Conservation (phyloP, 2,113 vertebrate genomes). For the Potamarius usumacintae region DNA sequence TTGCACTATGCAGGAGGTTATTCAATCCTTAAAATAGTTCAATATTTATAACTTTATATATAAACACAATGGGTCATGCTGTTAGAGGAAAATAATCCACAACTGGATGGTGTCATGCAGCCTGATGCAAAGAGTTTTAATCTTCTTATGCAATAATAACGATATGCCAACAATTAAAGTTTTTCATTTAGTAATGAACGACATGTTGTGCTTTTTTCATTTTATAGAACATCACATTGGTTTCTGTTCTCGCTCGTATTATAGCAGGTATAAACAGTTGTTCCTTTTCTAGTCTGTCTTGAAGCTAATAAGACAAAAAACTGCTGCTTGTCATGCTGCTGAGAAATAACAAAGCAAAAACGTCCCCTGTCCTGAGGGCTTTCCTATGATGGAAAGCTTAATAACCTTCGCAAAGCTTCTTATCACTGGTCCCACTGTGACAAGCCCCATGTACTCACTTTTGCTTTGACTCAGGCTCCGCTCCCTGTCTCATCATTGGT, state of each 20-base stretch:
- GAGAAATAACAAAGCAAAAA: neutral
- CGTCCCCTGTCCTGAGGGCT: neutral
- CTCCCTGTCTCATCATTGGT: neutral
- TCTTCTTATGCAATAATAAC: neutral
- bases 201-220: neutral
- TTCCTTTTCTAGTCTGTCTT: neutral
- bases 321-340: neutral
- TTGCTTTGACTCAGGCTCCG: neutral
- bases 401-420: neutral
- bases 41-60: neutral
- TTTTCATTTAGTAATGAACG: neutral
- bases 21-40: neutral
- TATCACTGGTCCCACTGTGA: neutral
- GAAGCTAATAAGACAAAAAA: neutral
- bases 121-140: neutral
- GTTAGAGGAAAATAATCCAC: neutral
- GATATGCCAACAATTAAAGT: neutral
- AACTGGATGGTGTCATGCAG: neutral
- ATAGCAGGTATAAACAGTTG: neutral
- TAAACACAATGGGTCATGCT: neutral
- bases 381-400: neutral
- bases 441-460: neutral
- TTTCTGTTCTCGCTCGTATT: neutral
- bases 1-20: neutral
- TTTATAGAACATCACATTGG: neutral